Evolutionary conservation across 2,797 vertebrate genomes (phyloP).

Genomic region (Amniataba percoides): DNA sequence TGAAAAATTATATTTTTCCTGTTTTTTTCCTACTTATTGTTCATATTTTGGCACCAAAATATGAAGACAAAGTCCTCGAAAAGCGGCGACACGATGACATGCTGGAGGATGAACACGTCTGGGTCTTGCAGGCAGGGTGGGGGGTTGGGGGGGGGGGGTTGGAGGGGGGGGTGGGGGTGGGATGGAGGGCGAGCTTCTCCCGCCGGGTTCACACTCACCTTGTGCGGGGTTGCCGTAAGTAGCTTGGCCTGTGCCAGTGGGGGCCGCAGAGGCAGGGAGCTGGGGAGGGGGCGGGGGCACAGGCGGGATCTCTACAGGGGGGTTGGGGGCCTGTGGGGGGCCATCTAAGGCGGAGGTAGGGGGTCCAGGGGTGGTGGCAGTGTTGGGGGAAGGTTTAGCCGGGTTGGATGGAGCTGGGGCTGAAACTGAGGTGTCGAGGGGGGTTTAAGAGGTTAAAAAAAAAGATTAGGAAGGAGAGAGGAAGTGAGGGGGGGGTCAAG

Average conservation of each 20-base stretch:
- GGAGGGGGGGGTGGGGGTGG: background rate
- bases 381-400: constrained; percentile 77
- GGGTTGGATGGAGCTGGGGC: constrained; percentile 87
- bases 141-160: constrained; percentile 27
- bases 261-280: constrained; percentile 87
- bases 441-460: constrained; percentile 62
- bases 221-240: constrained; percentile 87
- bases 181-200: constrained; percentile 42
- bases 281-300: constrained; percentile 95
- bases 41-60: too few relatives aligned
- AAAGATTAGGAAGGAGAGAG: constrained; percentile 49
- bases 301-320: constrained; percentile 89
- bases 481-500: constrained; percentile 62
- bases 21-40: too few relatives aligned
- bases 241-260: constrained; percentile 90
- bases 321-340: constrained; percentile 76
- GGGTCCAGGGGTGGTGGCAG: constrained; percentile 83
- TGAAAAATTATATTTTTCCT: too few relatives aligned
- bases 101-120: background rate
- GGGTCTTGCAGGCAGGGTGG: constrained; percentile 10
- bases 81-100: background rate
- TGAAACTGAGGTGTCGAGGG: constrained; percentile 87
- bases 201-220: constrained; percentile 90
- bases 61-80: too few relatives aligned
- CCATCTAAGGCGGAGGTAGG: constrained; percentile 84